Percentiles rank a stretch among this genome's conserved stretches.
phyloP scores from a whole-genome alignment of 2,113 vertebrate species.

The Amia ocellicauda region DNA sequence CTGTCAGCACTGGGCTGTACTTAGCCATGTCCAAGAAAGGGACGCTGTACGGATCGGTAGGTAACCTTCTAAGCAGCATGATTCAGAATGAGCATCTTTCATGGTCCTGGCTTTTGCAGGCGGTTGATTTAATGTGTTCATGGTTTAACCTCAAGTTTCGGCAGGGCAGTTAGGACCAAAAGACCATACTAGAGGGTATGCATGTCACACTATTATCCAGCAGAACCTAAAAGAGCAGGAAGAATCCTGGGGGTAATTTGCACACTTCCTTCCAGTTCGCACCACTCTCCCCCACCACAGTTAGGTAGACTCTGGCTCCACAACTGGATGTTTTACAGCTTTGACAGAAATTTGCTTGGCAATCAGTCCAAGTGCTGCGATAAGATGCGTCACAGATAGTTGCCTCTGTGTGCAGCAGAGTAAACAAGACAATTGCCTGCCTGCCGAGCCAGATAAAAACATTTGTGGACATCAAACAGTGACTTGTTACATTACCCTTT shows the following conservation, averaged over 20 bases:
- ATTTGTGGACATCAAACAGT: slow-evolving; percentile 23
- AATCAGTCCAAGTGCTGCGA: slow-evolving; percentile 43
- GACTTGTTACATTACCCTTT: slow-evolving; percentile 23
- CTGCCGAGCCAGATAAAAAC: slow-evolving; percentile 19
- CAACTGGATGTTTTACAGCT: slow-evolving; percentile 43
- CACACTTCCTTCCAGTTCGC: slow-evolving; percentile 52
- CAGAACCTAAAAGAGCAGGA: slow-evolving; percentile 36
- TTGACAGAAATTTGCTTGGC: slow-evolving; percentile 43
- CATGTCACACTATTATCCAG: no score
- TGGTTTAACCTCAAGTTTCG: no score
- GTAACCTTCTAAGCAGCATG: slow-evolving; percentile 30
- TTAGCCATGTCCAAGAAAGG: slow-evolving; percentile 89
- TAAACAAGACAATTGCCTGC: slow-evolving; percentile 34
- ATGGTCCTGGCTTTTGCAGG: no score
- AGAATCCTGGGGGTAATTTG: slow-evolving; percentile 42
- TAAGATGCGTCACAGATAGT: slow-evolving; percentile 39
- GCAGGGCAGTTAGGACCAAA: no score
- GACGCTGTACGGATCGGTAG: slow-evolving; percentile 87
- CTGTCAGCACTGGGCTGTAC: slow-evolving; percentile 84
- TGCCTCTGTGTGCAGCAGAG: slow-evolving; percentile 20
- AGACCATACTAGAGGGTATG: no score
- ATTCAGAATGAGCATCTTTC: no score
- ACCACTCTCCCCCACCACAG: slow-evolving; percentile 37
- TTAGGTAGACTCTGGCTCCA: slow-evolving; percentile 39
- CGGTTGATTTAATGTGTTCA: no score